phyloP scores from a whole-genome alignment of 2,797 vertebrate species.

The Danio tinwini region DNA sequence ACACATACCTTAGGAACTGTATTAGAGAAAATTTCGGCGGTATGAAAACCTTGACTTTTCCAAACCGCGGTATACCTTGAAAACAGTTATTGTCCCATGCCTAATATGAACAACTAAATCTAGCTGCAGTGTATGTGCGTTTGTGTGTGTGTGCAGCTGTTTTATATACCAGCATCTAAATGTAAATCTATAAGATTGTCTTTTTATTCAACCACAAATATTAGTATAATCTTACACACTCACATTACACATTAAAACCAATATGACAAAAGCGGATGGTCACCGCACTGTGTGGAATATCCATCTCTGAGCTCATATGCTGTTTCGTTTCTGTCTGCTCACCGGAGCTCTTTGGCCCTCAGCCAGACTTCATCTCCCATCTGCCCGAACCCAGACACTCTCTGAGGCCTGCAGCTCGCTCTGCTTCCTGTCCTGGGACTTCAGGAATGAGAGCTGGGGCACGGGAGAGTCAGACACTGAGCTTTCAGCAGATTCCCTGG shows the following conservation, averaged over 20 bases:
- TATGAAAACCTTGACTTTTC: no score
- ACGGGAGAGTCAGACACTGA: constrained; percentile 43
- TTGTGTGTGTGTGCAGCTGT: no score
- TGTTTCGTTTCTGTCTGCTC: constrained; percentile 59
- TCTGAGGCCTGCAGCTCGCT: constrained; percentile 50
- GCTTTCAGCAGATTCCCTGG: constrained; percentile 51
- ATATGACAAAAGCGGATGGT: constrained; percentile 47
- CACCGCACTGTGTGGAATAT: constrained; percentile 50
- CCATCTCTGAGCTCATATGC: constrained; percentile 62
- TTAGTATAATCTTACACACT: not conserved
- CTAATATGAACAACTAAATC: no score
- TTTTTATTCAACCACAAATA: not conserved
- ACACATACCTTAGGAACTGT: no score
- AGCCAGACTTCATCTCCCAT: constrained; percentile 46
- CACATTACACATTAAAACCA: constrained; percentile 17
- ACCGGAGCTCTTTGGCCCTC: constrained; percentile 47
- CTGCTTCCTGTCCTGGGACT: constrained; percentile 67
- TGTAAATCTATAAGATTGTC: not conserved
- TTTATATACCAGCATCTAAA: not conserved
- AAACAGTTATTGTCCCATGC: no score
- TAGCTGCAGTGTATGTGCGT: no score
- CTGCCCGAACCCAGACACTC: constrained; percentile 46
- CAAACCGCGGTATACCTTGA: no score
- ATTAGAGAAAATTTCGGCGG: no score
- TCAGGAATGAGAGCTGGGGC: constrained; percentile 57